Base-by-base conservation (phyloP, 92 coral and sea anemone species). In the Palythoa caribaeorum region DNA sequence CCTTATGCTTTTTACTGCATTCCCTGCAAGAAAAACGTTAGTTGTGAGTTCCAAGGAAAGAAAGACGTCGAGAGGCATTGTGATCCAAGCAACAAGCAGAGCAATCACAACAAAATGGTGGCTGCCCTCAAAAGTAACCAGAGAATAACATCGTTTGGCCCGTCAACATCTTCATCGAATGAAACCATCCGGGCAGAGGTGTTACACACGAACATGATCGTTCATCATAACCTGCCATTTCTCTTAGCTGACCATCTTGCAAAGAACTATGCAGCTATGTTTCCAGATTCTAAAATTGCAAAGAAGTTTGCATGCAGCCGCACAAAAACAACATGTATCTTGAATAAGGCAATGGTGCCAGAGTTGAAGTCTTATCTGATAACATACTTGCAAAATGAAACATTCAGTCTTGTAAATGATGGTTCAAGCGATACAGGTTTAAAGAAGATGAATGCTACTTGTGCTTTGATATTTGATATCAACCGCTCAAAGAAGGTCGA, bases 191-290 rank as follows among this genome's bases (percentile, higher is more conserved):
- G 76, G 75, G 84, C 89, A 71, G 84, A 87, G 76, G 84, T 75
- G 59, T 77, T 87, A 80, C 89, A 87, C 83, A 76, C 84, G 15
- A 87, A 87, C 84, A 75, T 87, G 73, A 87, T 87, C 2, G 77
- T 77, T 70, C 89, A 87, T 75, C 89, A 87, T 47, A 87, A 87
- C 84, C 89, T 87, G 73, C 84, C 89, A 75, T 87, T 87, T 71
- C 84, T 87, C n/a, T 79, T 79, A 60, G 71, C 89, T 76, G 89
- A 85, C 60, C 89, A 85, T 85, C 80, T 85, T 17, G 74, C 89
- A 4, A 79, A 79, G 72, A 79, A 60, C 84, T 62, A 62, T 79
- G 84, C 84, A 79, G 84, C 84, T 79, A 79, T 79, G 84, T 79
- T 79, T 79, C 72, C 84, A 79, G 89, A 87, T 87, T 87, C 77